phyloP scores from a whole-genome alignment of 2,113 vertebrate genomes.

The Synchiropus splendidus region DNA sequence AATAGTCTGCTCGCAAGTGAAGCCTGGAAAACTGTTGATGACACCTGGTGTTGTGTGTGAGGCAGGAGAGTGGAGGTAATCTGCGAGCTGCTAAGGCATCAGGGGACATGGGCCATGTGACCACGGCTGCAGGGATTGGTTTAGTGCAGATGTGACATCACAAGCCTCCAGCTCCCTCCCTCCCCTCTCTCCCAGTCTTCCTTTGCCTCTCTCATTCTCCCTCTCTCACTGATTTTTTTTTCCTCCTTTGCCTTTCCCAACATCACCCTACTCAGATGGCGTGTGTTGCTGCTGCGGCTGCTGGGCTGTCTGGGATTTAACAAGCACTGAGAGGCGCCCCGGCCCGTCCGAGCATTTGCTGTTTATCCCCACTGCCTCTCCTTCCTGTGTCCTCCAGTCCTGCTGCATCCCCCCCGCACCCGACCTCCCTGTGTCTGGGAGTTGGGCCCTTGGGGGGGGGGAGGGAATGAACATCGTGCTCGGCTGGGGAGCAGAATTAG shows the following conservation, averaged over 20 bases:
- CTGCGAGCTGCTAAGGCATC: slow-evolving; percentile 34
- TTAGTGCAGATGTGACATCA: slow-evolving; percentile 70
- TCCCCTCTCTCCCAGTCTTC: slow-evolving; percentile 47
- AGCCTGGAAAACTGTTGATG: too few species aligned
- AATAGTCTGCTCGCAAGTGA: too few species aligned
- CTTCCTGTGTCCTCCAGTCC: background rate
- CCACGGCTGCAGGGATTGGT: slow-evolving; percentile 70
- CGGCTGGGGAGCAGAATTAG: slow-evolving; percentile 40
- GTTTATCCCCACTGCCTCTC: slow-evolving; percentile 16
- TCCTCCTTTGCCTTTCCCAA: slow-evolving; percentile 59
- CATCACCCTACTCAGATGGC: slow-evolving; percentile 71
- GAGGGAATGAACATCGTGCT: slow-evolving; percentile 45
- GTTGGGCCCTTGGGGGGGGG: slow-evolving; percentile 39
- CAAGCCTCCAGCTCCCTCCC: slow-evolving; percentile 43
- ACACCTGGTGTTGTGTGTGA: slow-evolving; percentile 15
- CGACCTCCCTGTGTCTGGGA: slow-evolving; percentile 32
- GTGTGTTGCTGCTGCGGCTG: slow-evolving; percentile 64
- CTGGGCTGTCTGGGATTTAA: slow-evolving; percentile 65
- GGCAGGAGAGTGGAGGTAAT: slow-evolving; percentile 10
- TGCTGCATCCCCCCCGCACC: slow-evolving; percentile 6
- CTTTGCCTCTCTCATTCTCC: slow-evolving; percentile 21
- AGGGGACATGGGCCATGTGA: slow-evolving; percentile 76
- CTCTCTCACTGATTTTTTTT: slow-evolving; percentile 52
- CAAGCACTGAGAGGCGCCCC: slow-evolving; percentile 18
- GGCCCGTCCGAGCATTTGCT: slow-evolving; percentile 15